These are phyloP conservation scores for Aphrophora alni DNA, from an alignment of 2,888 invertebrate genomes.

Conservation along the genomic window DNA sequence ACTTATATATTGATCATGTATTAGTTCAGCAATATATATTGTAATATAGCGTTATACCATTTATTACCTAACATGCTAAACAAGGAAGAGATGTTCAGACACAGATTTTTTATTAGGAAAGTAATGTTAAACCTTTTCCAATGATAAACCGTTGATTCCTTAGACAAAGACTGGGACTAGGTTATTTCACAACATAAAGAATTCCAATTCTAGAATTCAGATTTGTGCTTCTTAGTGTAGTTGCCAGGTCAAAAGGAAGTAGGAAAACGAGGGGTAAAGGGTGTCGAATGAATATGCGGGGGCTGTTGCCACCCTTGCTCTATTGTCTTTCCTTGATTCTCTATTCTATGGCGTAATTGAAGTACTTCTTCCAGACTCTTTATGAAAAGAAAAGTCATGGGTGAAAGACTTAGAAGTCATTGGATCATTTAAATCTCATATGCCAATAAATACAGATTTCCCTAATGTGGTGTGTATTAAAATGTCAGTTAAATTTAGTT, in stretches of 20 bases:
- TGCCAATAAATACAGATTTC: too few relatives aligned
- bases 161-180: neutral
- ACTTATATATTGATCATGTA: too few relatives aligned
- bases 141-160: too few relatives aligned
- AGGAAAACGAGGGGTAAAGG: neutral
- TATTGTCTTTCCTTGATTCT: neutral
- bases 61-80: too few relatives aligned
- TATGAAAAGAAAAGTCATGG: neutral
- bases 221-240: neutral
- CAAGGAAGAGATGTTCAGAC: too few relatives aligned
- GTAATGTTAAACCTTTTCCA: too few relatives aligned
- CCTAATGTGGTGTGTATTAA: too few relatives aligned
- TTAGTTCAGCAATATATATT: too few relatives aligned
- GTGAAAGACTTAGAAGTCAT: neutral
- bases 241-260: neutral
- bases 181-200: neutral
- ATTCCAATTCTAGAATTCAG: neutral
- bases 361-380: neutral
- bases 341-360: neutral
- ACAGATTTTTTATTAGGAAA: too few relatives aligned
- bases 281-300: neutral
- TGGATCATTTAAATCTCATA: too few relatives aligned
- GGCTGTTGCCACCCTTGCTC: neutral
- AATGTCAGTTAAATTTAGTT: too few relatives aligned
- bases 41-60: too few relatives aligned